A percentile compares a stretch with the other conserved stretches of the same genome.
These are phyloP conservation scores for Timema podura DNA, from an alignment of 2,888 invertebrate genomes.

Conservation along the genomic window DNA sequence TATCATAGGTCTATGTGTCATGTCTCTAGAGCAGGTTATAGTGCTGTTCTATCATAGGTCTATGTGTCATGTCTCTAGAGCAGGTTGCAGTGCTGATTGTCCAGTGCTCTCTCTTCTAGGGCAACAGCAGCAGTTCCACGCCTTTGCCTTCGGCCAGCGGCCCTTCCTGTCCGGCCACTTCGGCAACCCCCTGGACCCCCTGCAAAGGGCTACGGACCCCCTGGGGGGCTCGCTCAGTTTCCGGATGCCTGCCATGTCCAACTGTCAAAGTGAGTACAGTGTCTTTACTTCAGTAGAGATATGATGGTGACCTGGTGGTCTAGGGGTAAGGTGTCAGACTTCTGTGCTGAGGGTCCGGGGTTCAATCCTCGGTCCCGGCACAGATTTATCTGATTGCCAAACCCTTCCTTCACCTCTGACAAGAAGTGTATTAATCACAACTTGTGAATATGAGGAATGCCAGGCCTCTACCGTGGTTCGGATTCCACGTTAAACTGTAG, in stretches of 20 bases:
- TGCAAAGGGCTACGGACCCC: constrained; percentile 66
- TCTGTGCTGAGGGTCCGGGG: no score
- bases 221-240: constrained; percentile 63
- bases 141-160: constrained; percentile 73
- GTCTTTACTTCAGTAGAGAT: no score
- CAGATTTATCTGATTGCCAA: no score
- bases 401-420: no score
- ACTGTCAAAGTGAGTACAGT: constrained; percentile 84
- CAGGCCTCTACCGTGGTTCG: no score
- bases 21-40: not conserved
- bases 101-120: constrained; percentile 88
- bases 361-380: no score
- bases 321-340: no score
- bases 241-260: constrained; percentile 78
- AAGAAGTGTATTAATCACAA: no score
- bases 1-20: no score
- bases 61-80: constrained; percentile 21
- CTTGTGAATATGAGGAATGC: no score
- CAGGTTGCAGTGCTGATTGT: constrained; percentile 35
- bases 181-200: constrained; percentile 43
- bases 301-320: no score
- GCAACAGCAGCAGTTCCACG: constrained; percentile 92
- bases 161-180: constrained; percentile 73
- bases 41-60: not conserved
- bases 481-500: no score